phyloP scores from a whole-genome alignment of 1,140 invertebrate genomes.

The Heliconius eleuchia region DNA sequence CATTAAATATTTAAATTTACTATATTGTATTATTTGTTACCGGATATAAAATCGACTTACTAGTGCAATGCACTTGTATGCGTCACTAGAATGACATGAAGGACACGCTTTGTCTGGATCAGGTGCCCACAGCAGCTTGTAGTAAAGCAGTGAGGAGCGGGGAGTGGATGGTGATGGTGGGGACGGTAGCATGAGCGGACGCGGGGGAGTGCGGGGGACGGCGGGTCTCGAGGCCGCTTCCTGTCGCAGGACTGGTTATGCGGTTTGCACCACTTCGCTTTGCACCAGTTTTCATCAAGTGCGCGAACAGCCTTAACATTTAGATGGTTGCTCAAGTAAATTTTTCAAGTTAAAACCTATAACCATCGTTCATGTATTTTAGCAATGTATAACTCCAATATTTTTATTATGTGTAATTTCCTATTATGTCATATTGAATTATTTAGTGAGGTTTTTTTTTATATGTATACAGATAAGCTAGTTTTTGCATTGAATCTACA shows the following conservation, averaged over 20 bases:
- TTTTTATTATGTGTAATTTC: background rate
- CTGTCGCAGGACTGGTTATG: slow-evolving; percentile 77
- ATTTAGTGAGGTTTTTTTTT: background rate
- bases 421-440: background rate
- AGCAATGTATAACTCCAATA: background rate
- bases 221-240: slow-evolving; percentile 69
- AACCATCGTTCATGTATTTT: slow-evolving; percentile 1
- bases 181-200: slow-evolving; percentile 24
- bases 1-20: background rate
- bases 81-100: slow-evolving; percentile 68
- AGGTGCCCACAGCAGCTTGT: slow-evolving; percentile 55
- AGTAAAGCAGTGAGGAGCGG: slow-evolving; percentile 37
- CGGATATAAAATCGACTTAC: slow-evolving; percentile 69
- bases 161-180: slow-evolving; percentile 27
- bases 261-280: slow-evolving; percentile 74
- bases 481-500: no score
- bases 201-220: slow-evolving; percentile 26
- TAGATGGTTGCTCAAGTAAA: slow-evolving; percentile 54
- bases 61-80: slow-evolving; percentile 77
- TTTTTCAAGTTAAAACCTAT: slow-evolving; percentile 45
- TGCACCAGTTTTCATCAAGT: slow-evolving; percentile 75
- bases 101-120: slow-evolving; percentile 78
- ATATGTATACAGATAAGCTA: background rate
- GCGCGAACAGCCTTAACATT: slow-evolving; percentile 64
- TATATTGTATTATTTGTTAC: slow-evolving; percentile 50